Conservation (phyloP, 2,888 invertebrate species). For the Agapetus fuscipes region DNA sequence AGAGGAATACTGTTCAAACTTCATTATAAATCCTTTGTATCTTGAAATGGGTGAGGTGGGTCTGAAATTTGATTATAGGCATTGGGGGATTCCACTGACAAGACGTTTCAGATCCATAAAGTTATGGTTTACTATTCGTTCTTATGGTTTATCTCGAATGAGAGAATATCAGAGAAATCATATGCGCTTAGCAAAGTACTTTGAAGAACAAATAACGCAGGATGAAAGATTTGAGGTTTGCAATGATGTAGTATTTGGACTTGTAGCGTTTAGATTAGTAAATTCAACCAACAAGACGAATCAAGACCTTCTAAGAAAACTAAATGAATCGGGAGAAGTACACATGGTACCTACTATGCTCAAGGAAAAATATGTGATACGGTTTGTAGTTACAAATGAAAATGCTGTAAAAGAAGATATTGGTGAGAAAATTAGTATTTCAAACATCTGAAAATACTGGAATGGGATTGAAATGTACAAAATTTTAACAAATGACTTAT, state of each 20-base stretch:
- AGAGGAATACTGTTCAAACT: conserved; percentile 66
- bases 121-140: conserved; percentile 78
- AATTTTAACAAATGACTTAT: no score
- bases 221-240: conserved; percentile 68
- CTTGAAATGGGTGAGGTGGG: conserved; percentile 71
- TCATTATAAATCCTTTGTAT: conserved; percentile 81
- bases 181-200: conserved; percentile 63
- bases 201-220: conserved; percentile 56
- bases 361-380: conserved; percentile 61
- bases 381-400: conserved; percentile 76
- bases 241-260: conserved; percentile 64
- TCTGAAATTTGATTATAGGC: conserved; percentile 60
- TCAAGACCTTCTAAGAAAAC: conserved; percentile 62
- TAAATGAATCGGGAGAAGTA: conserved; percentile 74
- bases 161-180: conserved; percentile 78
- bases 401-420: conserved; percentile 66
- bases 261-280: conserved; percentile 69
- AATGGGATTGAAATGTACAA: no score
- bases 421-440: conserved; percentile 29
- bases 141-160: conserved; percentile 73
- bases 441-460: no score
- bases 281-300: conserved; percentile 59
- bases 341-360: conserved; percentile 81
- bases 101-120: conserved; percentile 77
- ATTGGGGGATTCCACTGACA: conserved; percentile 83